Percentiles rank a stretch among this genome's conserved stretches.
Evolutionary conservation across 2,888 invertebrate species (phyloP).

Genomic region (Ectemnius lituratus): DNA sequence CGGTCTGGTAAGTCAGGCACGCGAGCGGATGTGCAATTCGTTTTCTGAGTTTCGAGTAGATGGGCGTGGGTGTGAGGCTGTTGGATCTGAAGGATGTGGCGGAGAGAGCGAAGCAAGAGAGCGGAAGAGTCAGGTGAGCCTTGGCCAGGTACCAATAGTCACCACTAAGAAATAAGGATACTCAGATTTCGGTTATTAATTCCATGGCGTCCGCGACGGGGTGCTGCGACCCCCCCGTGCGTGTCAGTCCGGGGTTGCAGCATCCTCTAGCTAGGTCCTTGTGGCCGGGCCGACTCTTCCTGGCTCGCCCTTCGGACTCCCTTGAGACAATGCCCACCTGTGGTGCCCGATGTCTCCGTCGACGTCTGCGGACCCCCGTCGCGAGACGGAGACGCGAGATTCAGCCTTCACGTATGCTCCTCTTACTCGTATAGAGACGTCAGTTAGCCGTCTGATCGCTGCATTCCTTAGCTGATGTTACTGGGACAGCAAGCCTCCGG

Average conservation of each 20-base stretch:
- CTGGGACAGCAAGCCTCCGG: too few relatives aligned
- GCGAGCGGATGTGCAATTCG: slow-evolving; percentile 37
- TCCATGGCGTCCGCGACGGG: slow-evolving; percentile 67
- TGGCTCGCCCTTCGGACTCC: slow-evolving; percentile 59
- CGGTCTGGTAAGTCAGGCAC: slow-evolving; percentile 51
- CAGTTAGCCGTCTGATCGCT: slow-evolving; percentile 71
- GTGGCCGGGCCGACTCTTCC: slow-evolving; percentile 28
- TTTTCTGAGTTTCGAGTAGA: slow-evolving; percentile 14
- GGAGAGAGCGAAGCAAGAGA: slow-evolving; percentile 8
- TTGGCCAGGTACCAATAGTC: slow-evolving; percentile 45
- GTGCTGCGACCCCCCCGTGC: slow-evolving; percentile 69
- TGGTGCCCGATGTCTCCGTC: slow-evolving; percentile 73
- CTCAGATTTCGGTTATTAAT: slow-evolving; percentile 69
- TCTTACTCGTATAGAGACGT: slow-evolving; percentile 73
- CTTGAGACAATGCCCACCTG: slow-evolving; percentile 77
- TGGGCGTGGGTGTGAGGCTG: slow-evolving; percentile 56
- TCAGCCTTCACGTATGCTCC: slow-evolving; percentile 63
- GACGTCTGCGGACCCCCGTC: slow-evolving; percentile 75
- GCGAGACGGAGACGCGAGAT: slow-evolving; percentile 49
- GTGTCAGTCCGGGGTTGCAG: slow-evolving; percentile 62
- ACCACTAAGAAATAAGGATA: slow-evolving; percentile 38
- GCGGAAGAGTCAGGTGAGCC: slow-evolving; percentile 41
- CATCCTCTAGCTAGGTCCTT: slow-evolving; percentile 5
- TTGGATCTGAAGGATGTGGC: slow-evolving; percentile 13
- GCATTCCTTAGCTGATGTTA: too few relatives aligned